Evolutionary conservation across 2,888 invertebrate species (phyloP), one percentile per base, ranked within the genome.

Genomic region (Chrysina gloriosa): DNA sequence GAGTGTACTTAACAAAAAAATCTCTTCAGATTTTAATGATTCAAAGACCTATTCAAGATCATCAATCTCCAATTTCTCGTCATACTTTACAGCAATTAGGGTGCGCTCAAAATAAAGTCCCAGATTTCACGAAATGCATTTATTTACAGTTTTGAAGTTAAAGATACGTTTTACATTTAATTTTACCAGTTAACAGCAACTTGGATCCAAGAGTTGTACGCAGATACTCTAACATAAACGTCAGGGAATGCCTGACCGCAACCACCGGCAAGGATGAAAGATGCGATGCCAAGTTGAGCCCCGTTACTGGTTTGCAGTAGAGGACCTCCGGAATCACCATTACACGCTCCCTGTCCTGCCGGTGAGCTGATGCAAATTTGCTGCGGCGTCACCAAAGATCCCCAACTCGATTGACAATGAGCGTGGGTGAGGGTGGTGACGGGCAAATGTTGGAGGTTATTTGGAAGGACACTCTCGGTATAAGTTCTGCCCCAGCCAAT

Each of bases 361-460:
- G 82, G 85, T 27, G 87, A 87, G 14, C 87, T 79, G 0, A 89
- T 87, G 74, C 89, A 89, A 72, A 89, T 86, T 77, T 89, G 86
- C 0, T 82, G 78, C 2, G 82, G 82, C 71, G 80, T 84, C 0
- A 89, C 84, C 0, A 84, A 84, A 67, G 21, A 58, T 11, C 52
- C 27, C 16, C 81, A 71, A 79, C 84, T 1, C 83, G 84, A 72
- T 69, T 83, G 83, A 74, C 89, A 89, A 5, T 80, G 77, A 23
- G 84, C 82, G 19, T 86, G 84, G 63, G 82, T 86, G 11, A 89
- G 75, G 0, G 86, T 81, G 0, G 79, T 82, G 67, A 86, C 74
- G 68, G 84, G 79, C 63, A 89, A 86, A 76, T 84, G 85, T 73
- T 89, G 89, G 5, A 89, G 82, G 5, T 85, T 82, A 65, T 85